Conservation (phyloP, 2,797 vertebrate genomes). For the Lutjanus campechanus region DNA sequence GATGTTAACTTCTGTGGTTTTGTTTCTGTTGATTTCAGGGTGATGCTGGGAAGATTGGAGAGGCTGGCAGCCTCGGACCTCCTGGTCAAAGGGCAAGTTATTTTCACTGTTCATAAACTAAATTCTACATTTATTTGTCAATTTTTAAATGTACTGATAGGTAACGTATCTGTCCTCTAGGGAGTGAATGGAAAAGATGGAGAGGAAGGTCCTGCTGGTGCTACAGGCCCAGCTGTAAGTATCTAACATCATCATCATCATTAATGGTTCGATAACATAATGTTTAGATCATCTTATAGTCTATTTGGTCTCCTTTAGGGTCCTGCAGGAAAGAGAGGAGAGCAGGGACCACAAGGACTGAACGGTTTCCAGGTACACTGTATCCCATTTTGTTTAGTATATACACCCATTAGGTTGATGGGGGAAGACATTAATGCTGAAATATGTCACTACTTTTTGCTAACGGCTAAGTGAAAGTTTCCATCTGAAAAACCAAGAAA, state of each 20-base stretch:
- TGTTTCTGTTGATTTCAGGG: constrained; percentile 83
- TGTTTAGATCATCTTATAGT: neutral
- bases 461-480: too few species aligned
- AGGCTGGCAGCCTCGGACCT: constrained; percentile 91
- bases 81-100: constrained; percentile 92
- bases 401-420: too few species aligned
- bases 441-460: too few species aligned
- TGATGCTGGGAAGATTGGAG: constrained; percentile 94
- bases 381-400: neutral
- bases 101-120: neutral
- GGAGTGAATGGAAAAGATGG: constrained; percentile 97
- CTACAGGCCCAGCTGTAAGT: constrained; percentile 92
- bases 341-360: constrained; percentile 94
- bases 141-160: neutral
- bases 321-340: constrained; percentile 94
- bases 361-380: constrained; percentile 93
- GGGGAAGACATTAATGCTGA: too few species aligned
- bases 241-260: neutral
- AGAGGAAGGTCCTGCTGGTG: constrained; percentile 93
- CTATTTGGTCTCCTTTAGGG: constrained; percentile 82
- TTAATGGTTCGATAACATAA: neutral
- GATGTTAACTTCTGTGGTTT: neutral
- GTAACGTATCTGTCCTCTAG: constrained; percentile 72
- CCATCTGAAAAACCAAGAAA: too few species aligned
- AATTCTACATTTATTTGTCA: neutral